Conservation (phyloP, 2,113 vertebrate species). For the Propithecus coquereli region DNA sequence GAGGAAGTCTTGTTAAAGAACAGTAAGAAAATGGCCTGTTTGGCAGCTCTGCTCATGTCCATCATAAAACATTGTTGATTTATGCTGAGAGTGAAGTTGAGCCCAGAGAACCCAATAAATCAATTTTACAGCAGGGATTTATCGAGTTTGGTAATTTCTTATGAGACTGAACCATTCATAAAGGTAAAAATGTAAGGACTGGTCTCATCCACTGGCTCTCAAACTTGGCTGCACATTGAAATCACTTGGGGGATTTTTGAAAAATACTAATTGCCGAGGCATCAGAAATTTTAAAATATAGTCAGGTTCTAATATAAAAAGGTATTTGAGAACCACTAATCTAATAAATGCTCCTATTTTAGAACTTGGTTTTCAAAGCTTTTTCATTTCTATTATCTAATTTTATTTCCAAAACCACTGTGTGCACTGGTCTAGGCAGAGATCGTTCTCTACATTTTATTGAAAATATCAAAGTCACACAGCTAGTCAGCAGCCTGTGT, state of each 20-base stretch:
- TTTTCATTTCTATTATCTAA: neutral
- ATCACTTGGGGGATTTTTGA: neutral
- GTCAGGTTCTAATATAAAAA: neutral
- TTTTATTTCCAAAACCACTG: neutral
- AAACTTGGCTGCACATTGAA: neutral
- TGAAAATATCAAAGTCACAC: neutral
- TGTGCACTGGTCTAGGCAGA: neutral
- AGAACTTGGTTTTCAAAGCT: neutral
- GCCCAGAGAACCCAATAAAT: neutral
- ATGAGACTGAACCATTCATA: neutral
- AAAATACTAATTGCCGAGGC: neutral
- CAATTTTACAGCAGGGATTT: neutral
- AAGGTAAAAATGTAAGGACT: neutral
- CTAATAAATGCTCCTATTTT: neutral
- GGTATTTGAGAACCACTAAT: neutral
- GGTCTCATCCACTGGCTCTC: neutral
- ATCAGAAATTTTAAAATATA: neutral
- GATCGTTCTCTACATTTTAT: neutral
- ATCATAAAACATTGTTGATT: constrained; percentile 31
- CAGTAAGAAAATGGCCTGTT: constrained; percentile 12
- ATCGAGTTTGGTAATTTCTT: neutral
- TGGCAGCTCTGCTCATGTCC: neutral
- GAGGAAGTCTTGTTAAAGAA: neutral
- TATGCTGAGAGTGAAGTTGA: neutral
- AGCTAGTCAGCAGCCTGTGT: neutral